A percentile compares a stretch with the other conserved stretches of the same genome.
Evolutionary conservation across 2,113 vertebrate genomes (phyloP).

Genomic region (Typhlomys cinereus): DNA sequence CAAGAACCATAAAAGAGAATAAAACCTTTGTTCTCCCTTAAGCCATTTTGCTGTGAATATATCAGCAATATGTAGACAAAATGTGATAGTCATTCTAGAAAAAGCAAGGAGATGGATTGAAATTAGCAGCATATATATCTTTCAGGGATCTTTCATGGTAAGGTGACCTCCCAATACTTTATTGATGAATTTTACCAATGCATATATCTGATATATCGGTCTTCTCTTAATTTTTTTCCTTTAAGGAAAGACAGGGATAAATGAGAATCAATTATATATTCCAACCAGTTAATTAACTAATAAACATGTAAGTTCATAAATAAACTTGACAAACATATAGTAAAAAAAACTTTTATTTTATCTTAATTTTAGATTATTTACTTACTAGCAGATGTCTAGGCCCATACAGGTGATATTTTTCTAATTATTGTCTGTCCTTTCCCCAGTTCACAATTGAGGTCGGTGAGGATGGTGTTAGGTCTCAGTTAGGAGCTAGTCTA

Average conservation of each 20-base stretch:
- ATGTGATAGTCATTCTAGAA: too few species aligned
- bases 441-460: not conserved
- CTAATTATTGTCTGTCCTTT: not conserved
- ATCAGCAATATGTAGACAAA: too few species aligned
- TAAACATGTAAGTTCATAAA: not conserved
- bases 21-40: too few species aligned
- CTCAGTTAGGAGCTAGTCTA: constrained; percentile 1
- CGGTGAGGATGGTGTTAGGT: not conserved
- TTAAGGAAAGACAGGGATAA: not conserved
- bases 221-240: constrained; percentile 29
- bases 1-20: too few species aligned
- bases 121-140: not conserved
- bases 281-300: not conserved
- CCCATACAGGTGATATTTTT: not conserved
- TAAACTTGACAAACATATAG: constrained; percentile 4
- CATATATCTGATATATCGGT: not conserved
- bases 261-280: constrained; percentile 13
- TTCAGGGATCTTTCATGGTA: not conserved
- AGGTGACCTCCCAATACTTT: not conserved
- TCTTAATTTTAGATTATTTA: not conserved
- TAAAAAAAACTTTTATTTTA: constrained; percentile 14
- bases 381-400: constrained; percentile 23
- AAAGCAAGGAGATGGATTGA: too few species aligned
- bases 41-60: too few species aligned
- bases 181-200: not conserved